Conservation (phyloP, 2,888 invertebrate genomes). For the Perdita meconis region DNA sequence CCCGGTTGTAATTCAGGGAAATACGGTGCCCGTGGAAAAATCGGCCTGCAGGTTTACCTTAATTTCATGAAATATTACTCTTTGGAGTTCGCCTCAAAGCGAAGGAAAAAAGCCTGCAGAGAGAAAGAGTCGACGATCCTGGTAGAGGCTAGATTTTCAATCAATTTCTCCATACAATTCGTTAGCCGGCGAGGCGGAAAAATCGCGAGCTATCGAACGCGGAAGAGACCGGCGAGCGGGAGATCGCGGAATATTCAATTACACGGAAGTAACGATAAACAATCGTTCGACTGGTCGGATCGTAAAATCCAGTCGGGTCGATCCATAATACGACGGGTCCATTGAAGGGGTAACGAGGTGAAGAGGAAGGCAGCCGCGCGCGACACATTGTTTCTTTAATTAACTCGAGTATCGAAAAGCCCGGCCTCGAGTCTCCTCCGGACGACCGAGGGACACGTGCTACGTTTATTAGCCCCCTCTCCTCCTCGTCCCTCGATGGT, state of each 20-base stretch:
- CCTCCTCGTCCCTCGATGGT: conserved; percentile 47
- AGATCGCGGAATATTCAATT: conserved; percentile 31
- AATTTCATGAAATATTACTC: not conserved
- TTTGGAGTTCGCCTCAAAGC: no score
- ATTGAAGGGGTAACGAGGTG: not conserved
- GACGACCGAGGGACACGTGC: conserved; percentile 54
- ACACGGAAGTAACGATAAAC: not conserved
- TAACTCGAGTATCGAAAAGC: conserved; percentile 52
- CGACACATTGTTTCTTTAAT: conserved; percentile 61
- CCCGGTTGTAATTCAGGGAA: conserved; percentile 7
- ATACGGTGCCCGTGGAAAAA: not conserved
- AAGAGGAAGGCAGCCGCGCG: not conserved
- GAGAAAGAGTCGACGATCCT: not conserved
- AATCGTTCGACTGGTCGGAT: conserved; percentile 19
- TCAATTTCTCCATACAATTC: not conserved
- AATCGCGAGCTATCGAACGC: not conserved
- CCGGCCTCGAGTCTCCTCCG: conserved; percentile 29
- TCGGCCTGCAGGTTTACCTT: not conserved
- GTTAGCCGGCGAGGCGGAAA: not conserved
- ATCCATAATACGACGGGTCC: conserved; percentile 9
- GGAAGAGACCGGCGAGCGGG: not conserved
- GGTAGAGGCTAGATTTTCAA: not conserved
- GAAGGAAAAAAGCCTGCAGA: not conserved
- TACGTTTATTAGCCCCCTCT: conserved; percentile 65
- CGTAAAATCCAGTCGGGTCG: conserved; percentile 38